These are phyloP conservation scores for Larimichthys crocea DNA, from an alignment of 2,113 vertebrate species.

Conservation along the genomic window DNA sequence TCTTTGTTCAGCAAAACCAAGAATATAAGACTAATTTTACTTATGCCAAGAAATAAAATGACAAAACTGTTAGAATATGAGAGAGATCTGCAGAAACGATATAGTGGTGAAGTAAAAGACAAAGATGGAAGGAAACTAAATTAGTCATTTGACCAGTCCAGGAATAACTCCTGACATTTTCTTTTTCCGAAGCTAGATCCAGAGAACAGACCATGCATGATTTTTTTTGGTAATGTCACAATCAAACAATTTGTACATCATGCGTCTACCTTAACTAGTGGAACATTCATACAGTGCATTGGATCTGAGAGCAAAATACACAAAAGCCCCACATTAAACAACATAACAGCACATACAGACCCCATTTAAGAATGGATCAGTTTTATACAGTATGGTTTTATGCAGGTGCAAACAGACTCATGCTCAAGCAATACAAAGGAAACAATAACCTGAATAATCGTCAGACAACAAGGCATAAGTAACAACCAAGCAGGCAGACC, in stretches of 20 bases:
- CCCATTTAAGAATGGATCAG: not conserved
- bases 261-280: not conserved
- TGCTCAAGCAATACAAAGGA: not conserved
- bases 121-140: constrained; percentile 20
- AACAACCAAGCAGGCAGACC: not conserved
- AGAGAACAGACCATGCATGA: not conserved
- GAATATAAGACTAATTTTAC: constrained; percentile 41
- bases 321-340: not conserved
- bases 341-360: not conserved
- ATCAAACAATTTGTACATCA: constrained; percentile 13
- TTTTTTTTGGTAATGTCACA: constrained; percentile 26
- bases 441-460: not conserved
- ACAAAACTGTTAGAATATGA: constrained; percentile 21
- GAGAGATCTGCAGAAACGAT: constrained; percentile 14
- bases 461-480: not conserved
- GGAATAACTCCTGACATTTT: constrained; percentile 38
- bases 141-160: constrained; percentile 18
- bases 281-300: not conserved
- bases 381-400: not conserved
- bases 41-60: constrained; percentile 4
- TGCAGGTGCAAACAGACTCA: not conserved
- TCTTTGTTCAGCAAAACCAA: constrained; percentile 40
- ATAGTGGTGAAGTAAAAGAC: not conserved
- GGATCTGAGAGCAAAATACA: constrained; percentile 12
- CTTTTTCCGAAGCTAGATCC: constrained; percentile 18